Base-by-base conservation (phyloP, 2,888 invertebrate species). In the Syrista parreyssii region DNA sequence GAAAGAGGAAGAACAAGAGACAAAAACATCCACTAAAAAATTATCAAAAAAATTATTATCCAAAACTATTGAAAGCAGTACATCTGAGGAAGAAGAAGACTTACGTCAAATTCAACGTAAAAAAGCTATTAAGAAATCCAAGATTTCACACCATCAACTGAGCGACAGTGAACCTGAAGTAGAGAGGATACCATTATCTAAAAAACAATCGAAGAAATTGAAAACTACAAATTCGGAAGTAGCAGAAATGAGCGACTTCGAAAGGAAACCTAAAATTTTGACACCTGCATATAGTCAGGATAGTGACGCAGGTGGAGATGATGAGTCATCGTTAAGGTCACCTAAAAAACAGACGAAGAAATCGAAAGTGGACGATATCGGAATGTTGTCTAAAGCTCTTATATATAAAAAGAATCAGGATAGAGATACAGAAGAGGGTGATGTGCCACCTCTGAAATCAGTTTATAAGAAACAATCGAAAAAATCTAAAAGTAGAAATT, bases 361-460 rank as follows among this genome's bases (percentile, higher is more conserved):
- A 40, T 68, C 75, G 74, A 76, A 79, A 77, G 1, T 15, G 6
- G 6, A 40, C 15, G 6, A 40, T 40, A 40, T 15, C 40, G 40
- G 1, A 40, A 40, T 40, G 4, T 36, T 12, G 0, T 40, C 40
- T 6, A 40, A 6, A 15, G 15, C 15, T 23, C 6, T 31, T 68
- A 74, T 75, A 78, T 33, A 73, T 55, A 40, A 71, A 74, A 76
- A 76, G 33, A 23, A 71, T 55, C 77, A 79, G n/a, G 76, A 81
- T 55, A 36, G 69, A 30, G 76, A 78, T 55, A 12, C 75, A 68
- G 40, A 79, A 15, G 75, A 2, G 2, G 15, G 15, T 40, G 40
- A 40, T 40, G 15, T 40, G 15, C 15, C 2, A 40, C 6, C 15
- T 15, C 15, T 1, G 71, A 40, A 71, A 75, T 12, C 40, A 77